Evolutionary conservation across 2,797 vertebrate species (phyloP), one percentile per base, ranked within the genome.

Genomic region (Lerista edwardsae): DNA sequence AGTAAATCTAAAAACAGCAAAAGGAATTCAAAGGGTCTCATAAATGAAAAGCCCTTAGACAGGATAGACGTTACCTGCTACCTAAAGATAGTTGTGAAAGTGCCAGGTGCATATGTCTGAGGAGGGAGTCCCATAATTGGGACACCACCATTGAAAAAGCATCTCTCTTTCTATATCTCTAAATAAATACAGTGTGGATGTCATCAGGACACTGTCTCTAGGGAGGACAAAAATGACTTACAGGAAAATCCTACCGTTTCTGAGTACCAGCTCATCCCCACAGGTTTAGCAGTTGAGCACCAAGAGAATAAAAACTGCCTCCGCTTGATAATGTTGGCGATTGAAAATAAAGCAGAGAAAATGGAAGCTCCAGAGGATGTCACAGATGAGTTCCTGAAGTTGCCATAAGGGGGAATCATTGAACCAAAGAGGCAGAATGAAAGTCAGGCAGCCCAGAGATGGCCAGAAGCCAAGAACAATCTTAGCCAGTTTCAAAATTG

Each of bases 301-400:
- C 9, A n/a, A 39, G 31, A 44, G 29, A 21, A 8, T 65, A 55
- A 75, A 44, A 71, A 14, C 57, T 12, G 39, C 12, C 65, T 25
- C 39, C n/a, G n/a, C 36, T 55, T 71, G 55, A 71, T 31, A 51
- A 25, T 59, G 25, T 31, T 25, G 36, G 3, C n/a, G 7, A 44
- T 14, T 8, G 67, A 69, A 84, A 71, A 6, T 44, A 34, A 80
- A 47, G 21, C 57, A 51, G 11, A 51, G 51, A 75, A 61, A 80
- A 47, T 31, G 21, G 36, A 57, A 39, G 17, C 47, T 57, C 19
- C 59, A 6, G 67, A 41, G 19, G 36, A 74, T 27, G 34, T n/a
- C 34, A 29, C 39, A 65, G 14, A 64, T 71, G 21, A 62, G 59
- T 78, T 84, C 82, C 75, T 84, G 55, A 39, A 31, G 65, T 71